Evolutionary conservation across 2,797 vertebrate genomes (phyloP).

Genomic region (Gallinago stenura): DNA sequence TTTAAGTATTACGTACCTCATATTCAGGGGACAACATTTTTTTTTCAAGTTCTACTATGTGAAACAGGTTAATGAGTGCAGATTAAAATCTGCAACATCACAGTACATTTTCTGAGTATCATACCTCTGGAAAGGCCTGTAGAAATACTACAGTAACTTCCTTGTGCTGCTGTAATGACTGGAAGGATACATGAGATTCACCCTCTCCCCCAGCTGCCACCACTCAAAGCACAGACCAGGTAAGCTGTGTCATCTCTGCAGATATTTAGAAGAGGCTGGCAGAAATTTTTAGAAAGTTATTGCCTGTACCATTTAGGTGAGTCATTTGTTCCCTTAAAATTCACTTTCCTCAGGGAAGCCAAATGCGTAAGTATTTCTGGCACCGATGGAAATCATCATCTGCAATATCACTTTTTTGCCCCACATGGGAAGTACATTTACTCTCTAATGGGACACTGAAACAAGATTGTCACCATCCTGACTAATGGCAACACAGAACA

Average conservation of each 20-base stretch:
- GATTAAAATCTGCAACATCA: neutral
- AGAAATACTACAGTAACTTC: neutral
- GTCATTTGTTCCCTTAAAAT: neutral
- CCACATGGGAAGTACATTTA: neutral
- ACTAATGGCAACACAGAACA: neutral
- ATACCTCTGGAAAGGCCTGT: neutral
- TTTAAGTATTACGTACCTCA: neutral
- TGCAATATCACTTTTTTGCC: neutral
- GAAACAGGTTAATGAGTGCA: neutral
- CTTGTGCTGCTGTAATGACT: neutral
- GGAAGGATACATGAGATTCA: neutral
- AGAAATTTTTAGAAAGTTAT: constrained; percentile 8
- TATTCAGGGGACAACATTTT: neutral
- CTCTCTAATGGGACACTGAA: constrained; percentile 4
- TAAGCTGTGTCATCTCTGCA: neutral
- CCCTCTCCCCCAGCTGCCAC: neutral
- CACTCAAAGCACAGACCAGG: neutral
- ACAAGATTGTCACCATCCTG: neutral
- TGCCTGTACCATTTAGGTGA: neutral
- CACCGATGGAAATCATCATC: neutral
- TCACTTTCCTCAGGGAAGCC: neutral
- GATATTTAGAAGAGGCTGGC: neutral
- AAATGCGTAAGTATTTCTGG: neutral
- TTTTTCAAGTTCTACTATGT: neutral
- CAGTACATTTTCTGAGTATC: neutral